A percentile compares a stretch with the other conserved stretches of the same genome.
phyloP scores from a whole-genome alignment of 2,797 vertebrate genomes.

The Falco naumanni region DNA sequence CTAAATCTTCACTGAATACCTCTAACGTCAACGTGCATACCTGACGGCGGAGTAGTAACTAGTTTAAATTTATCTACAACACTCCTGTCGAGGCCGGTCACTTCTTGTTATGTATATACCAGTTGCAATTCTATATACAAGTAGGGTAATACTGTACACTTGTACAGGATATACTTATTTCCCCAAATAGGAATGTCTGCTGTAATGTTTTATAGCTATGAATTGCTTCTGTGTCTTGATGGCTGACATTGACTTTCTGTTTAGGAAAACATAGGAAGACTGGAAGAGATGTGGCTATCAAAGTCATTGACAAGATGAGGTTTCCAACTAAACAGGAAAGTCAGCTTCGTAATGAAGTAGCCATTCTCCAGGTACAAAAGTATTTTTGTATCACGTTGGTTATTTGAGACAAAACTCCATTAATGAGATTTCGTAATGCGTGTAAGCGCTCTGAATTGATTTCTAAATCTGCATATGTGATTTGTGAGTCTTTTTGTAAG shows the following conservation, averaged over 20 bases:
- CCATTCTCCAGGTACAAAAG: constrained; percentile 92
- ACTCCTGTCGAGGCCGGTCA: neutral
- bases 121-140: neutral
- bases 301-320: constrained; percentile 98
- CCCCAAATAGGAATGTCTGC: neutral
- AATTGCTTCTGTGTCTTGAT: neutral
- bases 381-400: neutral
- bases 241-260: constrained; percentile 24
- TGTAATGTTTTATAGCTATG: neutral
- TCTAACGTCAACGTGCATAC: neutral
- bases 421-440: neutral
- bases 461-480: neutral
- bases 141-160: neutral
- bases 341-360: constrained; percentile 96
- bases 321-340: constrained; percentile 99
- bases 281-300: constrained; percentile 97
- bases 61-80: neutral
- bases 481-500: neutral
- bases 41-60: neutral
- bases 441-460: neutral
- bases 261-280: constrained; percentile 96
- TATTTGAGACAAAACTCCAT: neutral
- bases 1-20: neutral
- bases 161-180: neutral
- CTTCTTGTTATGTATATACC: neutral